Evolutionary conservation across 2,888 invertebrate genomes (phyloP).

Genomic region (Plemyria rubiginata): DNA sequence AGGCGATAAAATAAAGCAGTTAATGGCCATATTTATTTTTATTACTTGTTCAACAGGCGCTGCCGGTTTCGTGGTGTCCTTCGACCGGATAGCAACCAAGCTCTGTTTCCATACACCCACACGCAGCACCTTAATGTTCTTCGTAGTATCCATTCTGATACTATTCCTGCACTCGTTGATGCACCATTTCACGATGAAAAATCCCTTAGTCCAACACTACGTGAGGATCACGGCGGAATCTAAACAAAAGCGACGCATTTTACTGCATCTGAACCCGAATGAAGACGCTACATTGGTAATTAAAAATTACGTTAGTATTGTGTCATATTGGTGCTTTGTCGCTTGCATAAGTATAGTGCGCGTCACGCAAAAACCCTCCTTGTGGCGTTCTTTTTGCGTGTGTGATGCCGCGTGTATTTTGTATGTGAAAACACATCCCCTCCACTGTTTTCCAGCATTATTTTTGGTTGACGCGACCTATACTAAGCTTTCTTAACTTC

Average conservation of each 20-base stretch:
- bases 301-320: slow-evolving; percentile 29
- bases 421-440: no score
- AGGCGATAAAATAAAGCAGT: neutral
- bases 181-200: slow-evolving; percentile 90
- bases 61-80: slow-evolving; percentile 94
- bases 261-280: slow-evolving; percentile 91
- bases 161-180: slow-evolving; percentile 91
- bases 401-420: no score
- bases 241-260: slow-evolving; percentile 90
- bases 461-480: no score
- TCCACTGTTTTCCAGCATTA: no score
- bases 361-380: no score
- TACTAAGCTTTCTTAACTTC: no score
- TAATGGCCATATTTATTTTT: neutral
- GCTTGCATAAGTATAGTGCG: no score
- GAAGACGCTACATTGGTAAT: slow-evolving; percentile 93
- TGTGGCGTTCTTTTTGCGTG: no score
- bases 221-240: slow-evolving; percentile 90
- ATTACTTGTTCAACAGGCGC: slow-evolving; percentile 83
- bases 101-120: slow-evolving; percentile 90
- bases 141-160: slow-evolving; percentile 90
- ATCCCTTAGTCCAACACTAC: slow-evolving; percentile 93
- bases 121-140: slow-evolving; percentile 94
- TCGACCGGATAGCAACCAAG: slow-evolving; percentile 93
- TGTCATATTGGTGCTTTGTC: neutral